Base-by-base conservation (phyloP, 2,797 vertebrate genomes). In the Echeneis naucrates region DNA sequence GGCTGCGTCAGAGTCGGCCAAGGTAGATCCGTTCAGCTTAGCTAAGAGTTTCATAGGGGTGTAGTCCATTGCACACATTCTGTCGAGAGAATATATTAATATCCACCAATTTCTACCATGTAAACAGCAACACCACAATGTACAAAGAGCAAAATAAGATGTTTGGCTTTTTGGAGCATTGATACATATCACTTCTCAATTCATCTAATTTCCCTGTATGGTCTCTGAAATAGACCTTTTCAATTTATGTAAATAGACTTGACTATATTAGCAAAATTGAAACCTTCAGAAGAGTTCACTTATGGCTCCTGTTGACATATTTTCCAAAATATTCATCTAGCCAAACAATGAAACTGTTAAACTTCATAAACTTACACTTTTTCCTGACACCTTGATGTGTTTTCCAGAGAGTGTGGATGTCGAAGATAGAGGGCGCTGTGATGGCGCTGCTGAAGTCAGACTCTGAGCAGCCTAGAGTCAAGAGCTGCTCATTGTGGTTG, bases 321-420 rank as follows among this genome's bases (percentile, higher is more conserved):
- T 17, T 35, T 38, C 48, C 26, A 47, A 47, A 30, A 38, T 16
- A 40, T 27, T 63, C 12, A 17, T 64, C n/a, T 33, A 13, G 32
- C 0, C 16, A 54, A 13, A 50, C 30, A 14, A 16, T 13, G 17
- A 47, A 42, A 56, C 14, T 24, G 19, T 12, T 37, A 7, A 68
- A 50, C 8, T 1, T 60, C 19, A 35, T 47, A 7, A 68, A 50
- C 8, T 1, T 60, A 19, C 27, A 38, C 13, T 72, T 6, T 8
- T 27, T 33, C 33, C 33, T 48, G 11, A n/a, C 5, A 17, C 33
- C 30, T 62, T 33, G 13, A 0, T 50, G 23, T 75, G 23, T 84
- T 57, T 90, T 91, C 30, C 93, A 99, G 97, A 97, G 93, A 94
- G 89, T 69, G 26, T 97, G 97, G 96, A 94, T 97, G 81, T 92